Base-by-base conservation (phyloP, 1,140 invertebrate species). In the Pentalonia nigronervosa region DNA sequence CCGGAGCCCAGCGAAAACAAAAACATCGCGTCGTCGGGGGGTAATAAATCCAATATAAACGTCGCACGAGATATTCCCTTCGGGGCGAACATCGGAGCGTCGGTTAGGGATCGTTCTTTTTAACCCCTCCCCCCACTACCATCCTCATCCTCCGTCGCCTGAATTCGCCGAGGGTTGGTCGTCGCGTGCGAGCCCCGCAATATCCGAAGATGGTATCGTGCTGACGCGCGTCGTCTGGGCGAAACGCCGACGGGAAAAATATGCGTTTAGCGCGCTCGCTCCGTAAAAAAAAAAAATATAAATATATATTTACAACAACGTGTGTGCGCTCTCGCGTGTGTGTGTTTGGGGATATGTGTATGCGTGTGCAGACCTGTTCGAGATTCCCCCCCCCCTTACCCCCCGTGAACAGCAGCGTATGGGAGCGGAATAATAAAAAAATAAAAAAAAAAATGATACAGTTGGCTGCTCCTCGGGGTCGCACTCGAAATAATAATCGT, bases 21-120 rank as follows among this genome's bases (percentile, higher is more conserved):
- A 90, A 76, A 76, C 56, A 47, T 86, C 45, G 41, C 60, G 60
- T 67, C 60, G 60, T 67, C 11, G 25, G 11, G 17, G 90, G 36
- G 45, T 41, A 83, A 83, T 83, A 92, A 83, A 92, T 92, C 91
- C n/a, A 11, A 84, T 48, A 53, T 91, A 91, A 92, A 92, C 67
- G 91, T 92, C 91, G 67, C n/a, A 30, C 34, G 47, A 83, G 83
- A 92, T 83, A 92, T 50, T 83, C 67, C 91, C 91, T 47, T 20
- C 56, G 76, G 91, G 47, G 41, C 25, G 84, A 88, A 88, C 30
- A 67, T 67, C 30, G n/a, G 23, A 17, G 47, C 86, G 0, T 67
- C 47, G 47, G 86, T 21, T n/a, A 83, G 21, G 60, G 60, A 30
- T n/a, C 60, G 60, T 67, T 67, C 60, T 67, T 67, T 67, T 67